Conservation (phyloP, 2,113 vertebrate species). For the rabbit (Oryctolagus cuniculus) region DNA sequence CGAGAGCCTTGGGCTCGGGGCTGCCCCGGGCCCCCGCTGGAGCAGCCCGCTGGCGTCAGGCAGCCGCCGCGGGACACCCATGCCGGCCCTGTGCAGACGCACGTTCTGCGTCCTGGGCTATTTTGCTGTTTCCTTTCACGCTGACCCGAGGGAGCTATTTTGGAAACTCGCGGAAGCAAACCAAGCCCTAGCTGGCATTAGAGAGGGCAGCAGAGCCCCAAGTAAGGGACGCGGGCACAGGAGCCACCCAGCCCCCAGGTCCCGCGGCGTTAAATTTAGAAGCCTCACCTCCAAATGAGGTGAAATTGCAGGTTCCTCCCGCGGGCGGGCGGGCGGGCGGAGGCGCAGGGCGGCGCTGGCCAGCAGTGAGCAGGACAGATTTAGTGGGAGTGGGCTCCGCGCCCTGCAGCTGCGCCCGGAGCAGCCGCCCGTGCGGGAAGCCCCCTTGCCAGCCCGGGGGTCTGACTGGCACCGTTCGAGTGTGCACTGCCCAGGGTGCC, state of each 20-base stretch:
- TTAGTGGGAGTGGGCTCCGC: not conserved
- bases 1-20: not conserved
- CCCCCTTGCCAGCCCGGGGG: not conserved
- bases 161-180: conserved; percentile 74
- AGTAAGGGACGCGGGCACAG: conserved; percentile 67
- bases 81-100: not conserved
- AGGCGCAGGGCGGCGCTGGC: not conserved
- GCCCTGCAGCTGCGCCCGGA: not conserved
- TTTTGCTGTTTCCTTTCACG: conserved; percentile 67
- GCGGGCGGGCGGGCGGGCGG: not conserved
- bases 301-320: conserved; percentile 81
- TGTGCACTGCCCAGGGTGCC: not conserved
- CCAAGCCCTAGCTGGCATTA: conserved; percentile 52
- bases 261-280: conserved; percentile 76
- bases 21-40: fast-evolving
- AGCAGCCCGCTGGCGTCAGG: not conserved
- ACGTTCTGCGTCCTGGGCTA: not conserved
- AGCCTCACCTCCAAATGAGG: conserved; percentile 76
- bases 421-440: not conserved
- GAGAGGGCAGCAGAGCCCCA: conserved; percentile 62
- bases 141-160: conserved; percentile 76
- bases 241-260: conserved; percentile 49
- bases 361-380: not conserved
- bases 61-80: not conserved
- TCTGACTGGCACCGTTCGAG: not conserved